Conservation (phyloP, 2,113 vertebrate genomes). For the Tetrax tetrax region DNA sequence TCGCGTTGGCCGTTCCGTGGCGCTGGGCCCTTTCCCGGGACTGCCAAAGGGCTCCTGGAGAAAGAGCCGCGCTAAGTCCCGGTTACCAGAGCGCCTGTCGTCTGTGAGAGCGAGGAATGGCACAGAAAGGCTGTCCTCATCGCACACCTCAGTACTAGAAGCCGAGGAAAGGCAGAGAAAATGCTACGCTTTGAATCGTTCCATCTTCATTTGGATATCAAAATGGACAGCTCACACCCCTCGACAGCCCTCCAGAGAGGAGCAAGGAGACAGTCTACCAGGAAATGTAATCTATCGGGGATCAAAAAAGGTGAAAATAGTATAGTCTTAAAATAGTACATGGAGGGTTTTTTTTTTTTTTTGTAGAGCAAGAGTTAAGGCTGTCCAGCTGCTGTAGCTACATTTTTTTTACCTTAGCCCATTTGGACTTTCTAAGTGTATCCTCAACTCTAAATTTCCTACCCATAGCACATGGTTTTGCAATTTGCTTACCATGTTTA, state of each 20-base stretch:
- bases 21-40: neutral
- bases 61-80: neutral
- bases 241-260: neutral
- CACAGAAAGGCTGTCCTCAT: neutral
- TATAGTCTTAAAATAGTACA: neutral
- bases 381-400: neutral
- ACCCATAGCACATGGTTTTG: neutral
- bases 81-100: neutral
- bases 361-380: neutral
- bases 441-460: neutral
- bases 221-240: fast-evolving
- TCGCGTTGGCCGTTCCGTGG: no score
- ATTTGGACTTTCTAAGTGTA: neutral
- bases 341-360: neutral
- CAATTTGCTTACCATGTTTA: neutral
- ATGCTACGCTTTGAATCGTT: neutral
- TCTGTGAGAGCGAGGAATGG: neutral
- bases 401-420: neutral
- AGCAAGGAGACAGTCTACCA: neutral
- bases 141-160: neutral
- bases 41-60: neutral
- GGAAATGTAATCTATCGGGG: neutral
- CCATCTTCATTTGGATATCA: neutral
- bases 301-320: neutral
- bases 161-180: neutral